Conservation (phyloP, 2,797 vertebrate genomes). For the Sorex maritimensis region DNA sequence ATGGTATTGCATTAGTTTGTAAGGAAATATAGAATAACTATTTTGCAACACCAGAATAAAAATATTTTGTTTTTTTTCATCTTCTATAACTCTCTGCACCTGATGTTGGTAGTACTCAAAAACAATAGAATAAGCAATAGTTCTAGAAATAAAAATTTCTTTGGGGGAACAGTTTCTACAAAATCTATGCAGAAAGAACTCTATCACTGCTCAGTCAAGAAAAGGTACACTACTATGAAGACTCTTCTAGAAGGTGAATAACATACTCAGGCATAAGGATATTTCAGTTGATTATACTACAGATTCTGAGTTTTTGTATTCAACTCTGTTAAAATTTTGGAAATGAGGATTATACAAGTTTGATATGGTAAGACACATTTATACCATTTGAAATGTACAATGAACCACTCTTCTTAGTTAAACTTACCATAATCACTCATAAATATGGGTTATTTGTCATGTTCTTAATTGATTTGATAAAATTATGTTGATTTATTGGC, state of each 20-base stretch:
- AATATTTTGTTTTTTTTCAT: conserved; percentile 15
- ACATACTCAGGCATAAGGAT: background rate
- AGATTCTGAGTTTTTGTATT: conserved; percentile 13
- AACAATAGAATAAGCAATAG: conserved; percentile 9
- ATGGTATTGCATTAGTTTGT: too few relatives aligned
- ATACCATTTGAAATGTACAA: background rate
- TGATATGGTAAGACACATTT: background rate
- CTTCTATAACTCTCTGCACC: background rate
- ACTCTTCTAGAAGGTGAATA: background rate
- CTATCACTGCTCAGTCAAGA: background rate
- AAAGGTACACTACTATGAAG: background rate
- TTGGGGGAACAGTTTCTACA: background rate
- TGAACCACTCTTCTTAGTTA: background rate
- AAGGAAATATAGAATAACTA: background rate
- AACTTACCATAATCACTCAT: background rate
- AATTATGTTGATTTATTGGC: background rate
- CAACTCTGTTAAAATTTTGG: background rate
- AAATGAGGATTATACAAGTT: background rate
- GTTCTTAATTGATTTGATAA: too few relatives aligned
- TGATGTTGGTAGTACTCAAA: conserved; percentile 20
- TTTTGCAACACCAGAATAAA: background rate
- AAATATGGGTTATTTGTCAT: background rate
- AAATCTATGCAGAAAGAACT: conserved; percentile 1
- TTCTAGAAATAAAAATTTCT: background rate
- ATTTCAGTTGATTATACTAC: background rate